Evolutionary conservation across 2,888 invertebrate genomes (phyloP), one percentile per base, ranked within the genome.

Genomic region (Scotopteryx bipunctaria): DNA sequence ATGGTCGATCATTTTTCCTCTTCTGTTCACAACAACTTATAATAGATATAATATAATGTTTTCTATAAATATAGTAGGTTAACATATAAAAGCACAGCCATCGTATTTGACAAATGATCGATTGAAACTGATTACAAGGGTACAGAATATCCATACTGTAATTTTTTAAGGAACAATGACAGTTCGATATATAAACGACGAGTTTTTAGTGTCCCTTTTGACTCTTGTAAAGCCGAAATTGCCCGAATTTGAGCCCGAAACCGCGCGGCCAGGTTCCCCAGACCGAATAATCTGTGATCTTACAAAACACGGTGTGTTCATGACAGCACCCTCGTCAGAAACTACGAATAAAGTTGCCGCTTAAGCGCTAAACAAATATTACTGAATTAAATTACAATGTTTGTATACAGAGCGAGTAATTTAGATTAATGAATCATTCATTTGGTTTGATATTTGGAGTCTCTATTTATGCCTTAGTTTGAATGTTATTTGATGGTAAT

Each of bases 311-410:
- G 51, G 61, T 54, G 60, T 76, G 74, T 50, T 48, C 36, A 62
- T 67, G 76, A 75, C 77, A 70, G 61, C 47, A 76, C 76, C 76
- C 77, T 75, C 65, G 63, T 76, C 77, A 75, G 29, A 15, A 64
- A 67, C 68, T 67, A 64, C 59, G 59, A 65, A 69, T 69, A 67
- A 67, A 73, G 65, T 69, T 69, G 43, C 57, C 58, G 49, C 55
- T 50, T 50, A 54, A 48, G 51, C 51, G 44, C 57, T 56, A 50
- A 49, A 55, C 62, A 60, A 64, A 66, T 51, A 64, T 53, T 42
- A 45, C 53, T 31, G 50, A 46, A 53, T 53, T 59, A 47, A 52
- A 58, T 54, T 46, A 56, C 25, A 40, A 36, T 57, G 52, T 56
- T 49, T 54, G 44, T 21, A 16, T 35, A 55, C 42, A 49, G 47